Evolutionary conservation across 2,797 vertebrate species (phyloP), one percentile per base, ranked within the genome.

Genomic region (Cottoperca gobio): DNA sequence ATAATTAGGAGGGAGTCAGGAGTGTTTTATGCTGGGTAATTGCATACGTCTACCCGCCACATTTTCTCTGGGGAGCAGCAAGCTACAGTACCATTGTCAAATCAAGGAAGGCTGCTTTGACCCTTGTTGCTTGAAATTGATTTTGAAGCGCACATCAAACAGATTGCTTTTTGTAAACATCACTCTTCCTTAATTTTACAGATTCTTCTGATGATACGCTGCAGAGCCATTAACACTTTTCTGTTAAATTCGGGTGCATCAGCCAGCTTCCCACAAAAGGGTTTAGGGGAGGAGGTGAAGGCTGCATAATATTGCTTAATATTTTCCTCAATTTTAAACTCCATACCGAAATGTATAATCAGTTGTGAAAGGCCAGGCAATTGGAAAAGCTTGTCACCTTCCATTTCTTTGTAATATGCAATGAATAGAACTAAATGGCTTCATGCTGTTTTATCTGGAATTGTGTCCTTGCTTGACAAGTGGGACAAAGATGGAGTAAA

Each of bases 1-100:
- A 88, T 92, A 93, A 93, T 93, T 92, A 93, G 84, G 85, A 88
- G 85, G 88, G 91, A 92, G 91, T 90, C 83, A 78, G 83, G 83
- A 89, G 86, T 91, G 87, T 89, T 91, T 93, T 91, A 90, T 86
- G 76, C 76, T 19, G 66, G 65, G 73, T 91, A 92, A 93, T 93
- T 92, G 91, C 86, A 84, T 66, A 79, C 65, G 59, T 87, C 81
- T 85, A 75, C 70, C 78, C 33, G 40, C 52, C 19, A 42, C 81
- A 73, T 71, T 86, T 88, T 79, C 83, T 76, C 75, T 59, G 35
- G 72, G 70, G 67, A 78, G 82, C 79, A 70, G 70, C 66, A 64
- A 81, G 83, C 82, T 79, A 79, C 75, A 60, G 74, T 70, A 67
- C 73, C 70, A 85, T 79, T 89, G 86, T 90, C 75, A 82, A 84